These are phyloP conservation scores for Micrastur ruficollis DNA, from an alignment of 2,797 vertebrate species.

Conservation along the genomic window DNA sequence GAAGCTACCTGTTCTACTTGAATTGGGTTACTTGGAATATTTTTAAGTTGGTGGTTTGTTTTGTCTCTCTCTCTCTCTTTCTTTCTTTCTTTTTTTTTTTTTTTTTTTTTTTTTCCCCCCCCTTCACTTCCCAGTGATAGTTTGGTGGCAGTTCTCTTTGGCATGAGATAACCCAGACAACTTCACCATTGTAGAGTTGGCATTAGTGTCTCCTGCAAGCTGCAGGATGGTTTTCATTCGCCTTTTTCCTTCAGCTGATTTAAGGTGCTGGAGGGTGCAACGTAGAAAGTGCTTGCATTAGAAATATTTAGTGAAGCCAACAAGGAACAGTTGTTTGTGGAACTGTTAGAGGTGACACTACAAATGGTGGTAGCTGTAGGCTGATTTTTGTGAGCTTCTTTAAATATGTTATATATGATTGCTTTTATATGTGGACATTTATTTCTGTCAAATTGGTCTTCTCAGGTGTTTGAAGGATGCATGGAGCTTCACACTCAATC, in stretches of 20 bases:
- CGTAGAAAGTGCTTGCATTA: background rate
- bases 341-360: background rate
- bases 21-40: background rate
- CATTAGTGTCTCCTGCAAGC: background rate
- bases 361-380: background rate
- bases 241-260: background rate
- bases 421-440: background rate
- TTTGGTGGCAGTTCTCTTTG: background rate
- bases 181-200: background rate
- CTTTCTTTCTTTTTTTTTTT: too few species aligned
- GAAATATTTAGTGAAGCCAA: background rate
- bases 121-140: background rate
- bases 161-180: background rate
- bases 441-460: background rate
- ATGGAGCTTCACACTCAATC: background rate
- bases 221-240: background rate
- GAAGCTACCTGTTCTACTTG: background rate
- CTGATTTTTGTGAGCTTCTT: background rate
- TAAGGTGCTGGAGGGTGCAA: background rate
- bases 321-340: background rate
- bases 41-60: background rate
- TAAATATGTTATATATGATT: background rate
- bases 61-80: too few species aligned
- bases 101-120: background rate
- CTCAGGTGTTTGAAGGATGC: background rate